phyloP scores from a whole-genome alignment of 2,797 vertebrate species.

The Periparus ater region DNA sequence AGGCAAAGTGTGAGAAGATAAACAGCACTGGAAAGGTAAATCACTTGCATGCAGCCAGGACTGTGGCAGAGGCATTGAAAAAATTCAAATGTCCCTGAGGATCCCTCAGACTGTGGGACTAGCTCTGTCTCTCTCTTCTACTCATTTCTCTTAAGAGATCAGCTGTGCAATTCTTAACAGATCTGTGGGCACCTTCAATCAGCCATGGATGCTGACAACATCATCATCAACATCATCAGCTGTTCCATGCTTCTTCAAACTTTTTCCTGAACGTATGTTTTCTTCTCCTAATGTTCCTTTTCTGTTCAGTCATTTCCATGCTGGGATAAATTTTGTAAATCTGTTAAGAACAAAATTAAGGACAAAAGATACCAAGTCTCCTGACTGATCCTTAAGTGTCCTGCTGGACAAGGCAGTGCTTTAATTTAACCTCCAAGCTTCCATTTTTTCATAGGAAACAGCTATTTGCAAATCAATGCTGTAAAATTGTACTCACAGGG shows the following conservation, averaged over 20 bases:
- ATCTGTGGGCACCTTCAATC: background rate
- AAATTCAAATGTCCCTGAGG: background rate
- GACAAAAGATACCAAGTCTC: background rate
- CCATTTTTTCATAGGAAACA: background rate
- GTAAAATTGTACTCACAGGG: background rate
- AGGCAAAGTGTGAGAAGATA: background rate
- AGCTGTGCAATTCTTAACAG: background rate
- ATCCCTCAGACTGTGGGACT: background rate
- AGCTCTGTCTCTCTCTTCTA: background rate
- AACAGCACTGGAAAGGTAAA: background rate
- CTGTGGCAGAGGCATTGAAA: background rate
- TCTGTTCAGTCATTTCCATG: background rate
- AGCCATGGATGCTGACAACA: accelerated
- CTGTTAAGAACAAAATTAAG: background rate
- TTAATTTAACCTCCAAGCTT: background rate
- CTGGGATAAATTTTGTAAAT: background rate
- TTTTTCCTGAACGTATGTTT: background rate
- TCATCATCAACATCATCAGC: too few species aligned
- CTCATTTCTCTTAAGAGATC: background rate
- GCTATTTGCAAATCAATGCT: background rate
- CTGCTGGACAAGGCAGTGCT: background rate
- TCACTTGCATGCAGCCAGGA: background rate
- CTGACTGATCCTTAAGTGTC: background rate
- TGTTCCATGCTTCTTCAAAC: background rate
- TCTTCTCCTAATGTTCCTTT: background rate